A percentile compares a stretch with the other conserved stretches of the same genome.
Evolutionary conservation across 2,113 vertebrate species (phyloP).

Genomic region (Coreoperca whiteheadi): DNA sequence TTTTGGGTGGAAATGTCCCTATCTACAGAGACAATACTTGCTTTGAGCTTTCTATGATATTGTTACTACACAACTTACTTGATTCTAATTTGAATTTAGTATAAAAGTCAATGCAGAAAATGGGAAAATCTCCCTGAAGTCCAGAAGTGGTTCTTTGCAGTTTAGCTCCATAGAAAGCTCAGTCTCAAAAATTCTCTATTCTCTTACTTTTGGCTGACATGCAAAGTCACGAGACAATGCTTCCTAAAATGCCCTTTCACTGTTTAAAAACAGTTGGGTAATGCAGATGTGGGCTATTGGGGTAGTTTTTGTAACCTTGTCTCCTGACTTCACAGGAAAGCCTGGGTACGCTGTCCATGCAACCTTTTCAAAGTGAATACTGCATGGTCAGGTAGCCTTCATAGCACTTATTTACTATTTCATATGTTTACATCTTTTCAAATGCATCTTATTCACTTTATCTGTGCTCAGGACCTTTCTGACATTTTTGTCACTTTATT

Average conservation of each 20-base stretch:
- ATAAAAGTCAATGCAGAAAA: constrained; percentile 6
- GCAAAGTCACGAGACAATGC: constrained; percentile 76
- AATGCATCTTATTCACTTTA: constrained; percentile 65
- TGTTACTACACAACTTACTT: neutral
- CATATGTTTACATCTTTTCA: constrained; percentile 70
- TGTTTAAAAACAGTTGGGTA: constrained; percentile 33
- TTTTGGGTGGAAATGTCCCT: constrained; percentile 47
- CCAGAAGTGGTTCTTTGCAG: constrained; percentile 18
- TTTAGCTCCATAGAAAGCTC: constrained; percentile 80
- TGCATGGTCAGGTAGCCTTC: constrained; percentile 61
- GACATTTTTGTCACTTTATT: constrained; percentile 46
- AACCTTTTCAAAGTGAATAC: constrained; percentile 65
- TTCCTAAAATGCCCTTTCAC: constrained; percentile 53
- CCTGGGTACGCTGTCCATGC: constrained; percentile 64
- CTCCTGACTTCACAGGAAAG: constrained; percentile 76
- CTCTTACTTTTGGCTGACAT: constrained; percentile 51
- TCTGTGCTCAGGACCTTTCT: constrained; percentile 35
- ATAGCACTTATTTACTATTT: constrained; percentile 37
- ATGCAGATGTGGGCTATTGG: constrained; percentile 42
- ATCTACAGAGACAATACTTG: constrained; percentile 63
- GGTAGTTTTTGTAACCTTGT: constrained; percentile 74
- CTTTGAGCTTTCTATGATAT: constrained; percentile 82
- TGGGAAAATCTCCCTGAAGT: constrained; percentile 23
- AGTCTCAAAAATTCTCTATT: constrained; percentile 56
- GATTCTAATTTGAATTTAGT: constrained; percentile 33